Evolutionary conservation across 2,113 vertebrate genomes (phyloP), one percentile per base, ranked within the genome.

Genomic region (Aptenodytes forsteri): DNA sequence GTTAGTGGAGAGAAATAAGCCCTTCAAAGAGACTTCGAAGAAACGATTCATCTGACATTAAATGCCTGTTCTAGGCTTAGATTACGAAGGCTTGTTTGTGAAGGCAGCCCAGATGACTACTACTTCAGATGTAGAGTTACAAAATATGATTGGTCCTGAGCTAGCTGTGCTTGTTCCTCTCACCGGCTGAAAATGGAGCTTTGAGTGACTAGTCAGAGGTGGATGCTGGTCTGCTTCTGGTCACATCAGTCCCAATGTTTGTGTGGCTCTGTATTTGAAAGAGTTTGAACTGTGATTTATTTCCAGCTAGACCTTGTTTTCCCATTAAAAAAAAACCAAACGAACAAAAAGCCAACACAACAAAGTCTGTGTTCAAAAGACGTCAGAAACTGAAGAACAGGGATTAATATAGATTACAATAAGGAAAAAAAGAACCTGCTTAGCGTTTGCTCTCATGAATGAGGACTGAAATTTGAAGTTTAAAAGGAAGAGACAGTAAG

Each of bases 331-430:
- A 27, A 65, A 34, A 22, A 14, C 42, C 44, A 26, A n/a, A 40
- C 9, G 34, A 25, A 2, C 2, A 3, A 50, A 26, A 34, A 25
- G 19, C 8, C 4, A 65, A 10, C 5, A 10, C 8, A 52, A 16
- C 5, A 23, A 65, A 65, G 6, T 78, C 7, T 61, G 70, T 73
- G 8, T 16, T 87, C 21, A 52, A 76, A 75, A 83, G 29, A 52
- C 2, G 0, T 38, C 38, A 59, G 30, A 73, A 8, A 34, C 6
- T 61, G 32, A 93, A 66, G 19, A 81, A 32, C 3, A 42, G 5
- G 25, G 16, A 22, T 72, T 47, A 47, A 26, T 66, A 36, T 1
- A 71, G 23, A 30, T 26, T 44, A 32, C 17, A 55, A 32, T 18
- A 47, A 16, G 32, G 10, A 13, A 8, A 18, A 36, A 25, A 46